Percentiles rank a stretch among this genome's conserved stretches.
These are phyloP conservation scores for Salvelinus sp. DNA, from an alignment of 2,113 vertebrate species.

Conservation along the genomic window DNA sequence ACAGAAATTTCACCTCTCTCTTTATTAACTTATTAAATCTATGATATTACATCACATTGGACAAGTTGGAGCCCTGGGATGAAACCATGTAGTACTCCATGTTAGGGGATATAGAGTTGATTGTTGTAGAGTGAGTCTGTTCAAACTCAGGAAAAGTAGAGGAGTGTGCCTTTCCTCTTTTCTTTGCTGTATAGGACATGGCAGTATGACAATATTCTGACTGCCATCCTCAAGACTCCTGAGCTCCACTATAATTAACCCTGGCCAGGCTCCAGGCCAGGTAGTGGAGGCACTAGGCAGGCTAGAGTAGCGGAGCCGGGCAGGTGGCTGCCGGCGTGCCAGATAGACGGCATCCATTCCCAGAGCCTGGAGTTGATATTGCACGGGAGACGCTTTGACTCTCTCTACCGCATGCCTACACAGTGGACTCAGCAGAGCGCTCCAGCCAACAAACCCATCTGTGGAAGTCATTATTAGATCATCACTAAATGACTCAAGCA, in stretches of 20 bases:
- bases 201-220: constrained; percentile 74
- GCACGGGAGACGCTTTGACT: constrained; percentile 75
- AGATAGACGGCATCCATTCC: constrained; percentile 74
- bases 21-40: constrained; percentile 29
- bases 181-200: constrained; percentile 73
- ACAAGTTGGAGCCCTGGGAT: neutral
- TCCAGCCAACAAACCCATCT: constrained; percentile 72
- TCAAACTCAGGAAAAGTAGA: constrained; percentile 50
- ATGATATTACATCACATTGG: neutral
- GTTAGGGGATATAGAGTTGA: constrained; percentile 19
- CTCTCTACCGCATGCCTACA: constrained; percentile 58
- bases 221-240: constrained; percentile 69
- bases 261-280: constrained; percentile 77
- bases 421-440: constrained; percentile 60
- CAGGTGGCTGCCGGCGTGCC: constrained; percentile 70
- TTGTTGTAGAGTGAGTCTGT: constrained; percentile 30
- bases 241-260: constrained; percentile 82
- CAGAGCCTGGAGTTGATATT: constrained; percentile 70
- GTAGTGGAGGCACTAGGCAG: constrained; percentile 53
- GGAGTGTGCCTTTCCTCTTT: constrained; percentile 64
- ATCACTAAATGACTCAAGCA: constrained; percentile 62
- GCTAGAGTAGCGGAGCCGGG: constrained; percentile 53
- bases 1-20: constrained; percentile 28
- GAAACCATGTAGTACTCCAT: constrained; percentile 6
- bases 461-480: constrained; percentile 71